Conservation (phyloP, 1,140 invertebrate genomes). For the Drosophila equinoxialis region DNA sequence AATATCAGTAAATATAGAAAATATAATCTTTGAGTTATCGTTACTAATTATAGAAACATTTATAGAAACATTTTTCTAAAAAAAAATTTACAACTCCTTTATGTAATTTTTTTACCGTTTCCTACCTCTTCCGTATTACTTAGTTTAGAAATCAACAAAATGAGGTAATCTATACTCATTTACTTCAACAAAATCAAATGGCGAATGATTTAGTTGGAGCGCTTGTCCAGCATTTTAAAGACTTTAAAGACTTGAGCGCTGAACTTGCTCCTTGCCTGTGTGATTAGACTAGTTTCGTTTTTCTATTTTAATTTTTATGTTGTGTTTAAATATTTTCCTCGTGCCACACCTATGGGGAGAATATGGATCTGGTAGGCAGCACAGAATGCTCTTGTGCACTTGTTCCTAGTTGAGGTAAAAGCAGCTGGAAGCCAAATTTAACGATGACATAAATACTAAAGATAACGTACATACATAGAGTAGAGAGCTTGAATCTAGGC, state of each 20-base stretch:
- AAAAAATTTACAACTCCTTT: no score
- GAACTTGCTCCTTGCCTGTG: slow-evolving; percentile 34
- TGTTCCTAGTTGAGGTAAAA: slow-evolving; percentile 53
- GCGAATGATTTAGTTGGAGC: slow-evolving; percentile 50
- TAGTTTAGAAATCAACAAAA: no score
- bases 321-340: slow-evolving; percentile 69
- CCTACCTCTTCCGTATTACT: no score
- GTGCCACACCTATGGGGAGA: slow-evolving; percentile 63
- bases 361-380: slow-evolving; percentile 6
- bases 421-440: slow-evolving; percentile 70
- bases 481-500: slow-evolving; percentile 26
- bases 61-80: no score
- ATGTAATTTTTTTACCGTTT: no score
- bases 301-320: slow-evolving; percentile 65
- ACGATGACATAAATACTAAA: slow-evolving; percentile 76
- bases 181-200: background rate
- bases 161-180: background rate
- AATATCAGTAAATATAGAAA: no score
- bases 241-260: background rate
- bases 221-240: slow-evolving; percentile 19
- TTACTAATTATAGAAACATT: no score
- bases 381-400: slow-evolving; percentile 37
- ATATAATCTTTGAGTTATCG: no score
- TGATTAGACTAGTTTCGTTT: slow-evolving; percentile 69
- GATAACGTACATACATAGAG: slow-evolving; percentile 50